These are phyloP conservation scores for Scolanthus callimorphus DNA, from an alignment of 92 coral and sea anemone species.

Conservation along the genomic window DNA sequence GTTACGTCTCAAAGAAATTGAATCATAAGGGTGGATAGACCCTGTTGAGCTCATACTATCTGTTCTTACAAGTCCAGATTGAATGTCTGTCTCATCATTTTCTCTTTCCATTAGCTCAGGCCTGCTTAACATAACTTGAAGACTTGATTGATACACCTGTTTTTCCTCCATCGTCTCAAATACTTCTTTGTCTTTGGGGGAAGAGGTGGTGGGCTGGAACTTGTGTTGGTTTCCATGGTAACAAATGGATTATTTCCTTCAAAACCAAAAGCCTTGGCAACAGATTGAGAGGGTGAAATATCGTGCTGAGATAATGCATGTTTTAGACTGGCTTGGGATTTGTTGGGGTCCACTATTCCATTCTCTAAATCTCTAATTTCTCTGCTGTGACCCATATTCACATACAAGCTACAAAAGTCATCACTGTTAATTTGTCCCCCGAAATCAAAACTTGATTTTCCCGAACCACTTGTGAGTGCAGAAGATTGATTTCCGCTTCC, in stretches of 20 bases:
- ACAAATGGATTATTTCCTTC: neutral
- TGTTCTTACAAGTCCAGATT: neutral
- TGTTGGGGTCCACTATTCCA: no score
- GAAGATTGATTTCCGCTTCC: no score
- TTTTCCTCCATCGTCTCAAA: neutral
- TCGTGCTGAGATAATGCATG: conserved; percentile 16
- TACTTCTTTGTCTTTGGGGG: conserved; percentile 12
- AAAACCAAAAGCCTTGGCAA: conserved; percentile 1
- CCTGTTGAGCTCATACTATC: conserved; percentile 19
- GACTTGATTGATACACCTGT: conserved; percentile 3
- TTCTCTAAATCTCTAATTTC: no score
- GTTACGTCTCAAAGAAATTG: conserved; percentile 50
- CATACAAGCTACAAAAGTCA: no score
- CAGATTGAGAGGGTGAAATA: conserved; percentile 21
- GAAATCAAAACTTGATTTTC: no score
- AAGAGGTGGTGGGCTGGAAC: conserved; percentile 13
- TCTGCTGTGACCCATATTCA: no score
- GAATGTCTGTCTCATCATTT: no score
- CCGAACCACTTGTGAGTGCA: no score
- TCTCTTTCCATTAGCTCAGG: neutral
- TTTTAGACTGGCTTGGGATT: neutral
- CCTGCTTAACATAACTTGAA: conserved; percentile 14
- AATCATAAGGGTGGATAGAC: conserved; percentile 69
- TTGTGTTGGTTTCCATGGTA: neutral
- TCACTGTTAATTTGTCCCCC: no score